Evolutionary conservation across 1,140 invertebrate genomes (phyloP).

Genomic region (Papilio aristodemus): DNA sequence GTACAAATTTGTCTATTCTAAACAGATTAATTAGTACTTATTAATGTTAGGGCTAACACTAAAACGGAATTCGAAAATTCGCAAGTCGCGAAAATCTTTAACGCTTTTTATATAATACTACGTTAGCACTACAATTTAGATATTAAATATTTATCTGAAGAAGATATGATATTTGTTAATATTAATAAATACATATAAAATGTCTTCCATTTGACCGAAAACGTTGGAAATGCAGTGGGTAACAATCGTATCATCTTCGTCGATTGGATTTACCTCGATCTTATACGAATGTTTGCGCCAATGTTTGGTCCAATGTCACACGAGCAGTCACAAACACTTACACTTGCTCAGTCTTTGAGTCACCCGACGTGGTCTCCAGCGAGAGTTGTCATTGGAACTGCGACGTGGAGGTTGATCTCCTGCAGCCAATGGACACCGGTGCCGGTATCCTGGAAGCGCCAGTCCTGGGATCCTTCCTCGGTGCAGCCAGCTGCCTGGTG

Average conservation of each 20-base stretch:
- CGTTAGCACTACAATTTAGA: constrained; percentile 14
- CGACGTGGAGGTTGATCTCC: constrained; percentile 71
- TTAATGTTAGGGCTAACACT: constrained; percentile 40
- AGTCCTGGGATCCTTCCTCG: constrained; percentile 81
- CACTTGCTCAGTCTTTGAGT: constrained; percentile 52
- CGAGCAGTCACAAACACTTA: constrained; percentile 43
- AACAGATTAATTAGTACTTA: constrained; percentile 51
- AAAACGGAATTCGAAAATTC: constrained; percentile 35
- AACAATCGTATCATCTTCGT: background rate
- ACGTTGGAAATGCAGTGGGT: background rate
- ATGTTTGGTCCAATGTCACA: constrained; percentile 15
- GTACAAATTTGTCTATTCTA: constrained; percentile 52
- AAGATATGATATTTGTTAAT: constrained; percentile 29
- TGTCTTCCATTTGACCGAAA: background rate
- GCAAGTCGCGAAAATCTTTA: constrained; percentile 6
- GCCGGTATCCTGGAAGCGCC: constrained; percentile 81
- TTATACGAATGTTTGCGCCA: constrained; percentile 17
- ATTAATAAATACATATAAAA: constrained; percentile 27
- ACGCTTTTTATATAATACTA: constrained; percentile 12
- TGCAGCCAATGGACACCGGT: constrained; percentile 77
- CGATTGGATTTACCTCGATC: background rate
- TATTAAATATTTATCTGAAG: constrained; percentile 11
- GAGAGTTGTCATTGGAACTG: constrained; percentile 69
- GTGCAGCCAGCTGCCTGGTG: constrained; percentile 74
- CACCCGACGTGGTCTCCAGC: constrained; percentile 38